phyloP scores from a whole-genome alignment of 2,797 vertebrate genomes.

The Spondyliosoma cantharus region DNA sequence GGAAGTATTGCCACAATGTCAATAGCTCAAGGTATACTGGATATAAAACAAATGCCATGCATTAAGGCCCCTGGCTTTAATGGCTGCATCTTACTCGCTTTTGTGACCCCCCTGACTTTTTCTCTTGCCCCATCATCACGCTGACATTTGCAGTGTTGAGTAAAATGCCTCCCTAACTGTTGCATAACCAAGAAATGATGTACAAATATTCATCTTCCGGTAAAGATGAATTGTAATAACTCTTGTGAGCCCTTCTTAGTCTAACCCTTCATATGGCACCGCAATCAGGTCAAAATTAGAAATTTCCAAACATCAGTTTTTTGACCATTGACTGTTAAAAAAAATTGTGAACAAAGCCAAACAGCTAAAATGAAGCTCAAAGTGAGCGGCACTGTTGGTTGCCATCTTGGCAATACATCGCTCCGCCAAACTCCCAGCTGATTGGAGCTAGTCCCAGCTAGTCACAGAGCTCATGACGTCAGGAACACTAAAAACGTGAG shows the following conservation, averaged over 20 bases:
- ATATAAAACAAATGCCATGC: not conserved
- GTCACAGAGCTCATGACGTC: no score
- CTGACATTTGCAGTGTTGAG: not conserved
- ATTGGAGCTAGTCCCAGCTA: no score
- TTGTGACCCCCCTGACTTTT: not conserved
- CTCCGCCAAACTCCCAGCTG: no score
- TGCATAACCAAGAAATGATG: not conserved
- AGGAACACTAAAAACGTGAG: no score
- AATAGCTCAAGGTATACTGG: not conserved
- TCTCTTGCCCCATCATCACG: not conserved
- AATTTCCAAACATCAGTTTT: not conserved
- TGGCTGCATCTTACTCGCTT: not conserved
- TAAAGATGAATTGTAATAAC: not conserved
- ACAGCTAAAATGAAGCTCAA: no score
- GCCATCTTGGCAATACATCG: no score
- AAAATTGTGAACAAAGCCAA: no score
- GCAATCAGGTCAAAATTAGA: not conserved
- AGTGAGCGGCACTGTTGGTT: no score
- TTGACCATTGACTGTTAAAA: no score
- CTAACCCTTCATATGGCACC: not conserved
- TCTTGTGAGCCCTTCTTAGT: no score
- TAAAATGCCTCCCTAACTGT: not conserved
- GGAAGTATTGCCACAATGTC: slow-evolving; percentile 16
- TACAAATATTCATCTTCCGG: not conserved
- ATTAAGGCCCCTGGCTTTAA: not conserved